Base-by-base conservation (phyloP, 2,888 invertebrate species). In the Apodemia duryi region DNA sequence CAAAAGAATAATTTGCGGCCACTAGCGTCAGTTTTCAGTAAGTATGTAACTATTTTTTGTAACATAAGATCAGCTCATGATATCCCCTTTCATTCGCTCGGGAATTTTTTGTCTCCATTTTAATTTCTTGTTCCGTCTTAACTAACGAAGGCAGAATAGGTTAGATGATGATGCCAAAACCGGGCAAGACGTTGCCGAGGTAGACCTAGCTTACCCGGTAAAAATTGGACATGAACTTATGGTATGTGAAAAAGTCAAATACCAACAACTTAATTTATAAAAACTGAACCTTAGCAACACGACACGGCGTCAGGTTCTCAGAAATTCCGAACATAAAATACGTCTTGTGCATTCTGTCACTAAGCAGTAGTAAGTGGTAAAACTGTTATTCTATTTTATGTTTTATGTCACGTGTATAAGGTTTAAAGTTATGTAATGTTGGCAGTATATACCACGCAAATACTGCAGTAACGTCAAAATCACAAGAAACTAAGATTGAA, bases 181-280 rank as follows among this genome's bases (percentile, higher is more conserved):
- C 7, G 10, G 41, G 41, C 10, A 9, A 41, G 41, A 43, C 10
- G 2, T 43, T 4, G 9, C 10, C 10, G 10, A 10, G 10, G 2
- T 10, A 35, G 35, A 35, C 10, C 10, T 43, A 46, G 13, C 11
- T 13, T 46, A 46, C 46, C 46, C 1, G 46, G 2, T 49, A 49
- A 49, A 21, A 21, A 49, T 49, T 49, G 6, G 49, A 13, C 21
- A 21, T 21, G 11, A 49, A n/a, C 7, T 49, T 49, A 49, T 6
- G 21, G 49, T n/a, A 49, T 49, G 49, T 49, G 38, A 63, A 41
- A 70, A 74, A 69, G 70, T 71, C 68, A 69, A 69, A 74, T 73
- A 77, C 73, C 74, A 76, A 88, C 86, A 85, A 80, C 86, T 86
- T 79, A 82, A 87, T 88, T 78, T 77, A 21, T 21, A 80, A 79